phyloP scores from a whole-genome alignment of 2,113 vertebrate genomes.

The Syrmaticus mikado region DNA sequence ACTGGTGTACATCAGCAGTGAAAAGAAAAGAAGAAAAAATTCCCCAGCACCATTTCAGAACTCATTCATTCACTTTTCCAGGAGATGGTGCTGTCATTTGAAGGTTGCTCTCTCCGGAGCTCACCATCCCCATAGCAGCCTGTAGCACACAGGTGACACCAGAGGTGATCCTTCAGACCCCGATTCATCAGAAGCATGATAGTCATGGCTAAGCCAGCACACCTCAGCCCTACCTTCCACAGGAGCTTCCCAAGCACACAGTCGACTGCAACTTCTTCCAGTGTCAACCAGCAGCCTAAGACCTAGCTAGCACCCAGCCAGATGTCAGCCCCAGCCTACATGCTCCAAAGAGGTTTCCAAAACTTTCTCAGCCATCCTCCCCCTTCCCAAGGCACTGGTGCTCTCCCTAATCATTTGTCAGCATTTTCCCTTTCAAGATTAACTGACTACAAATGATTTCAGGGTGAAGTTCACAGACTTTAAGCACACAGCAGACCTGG shows the following conservation, averaged over 20 bases:
- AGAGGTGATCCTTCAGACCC: not conserved
- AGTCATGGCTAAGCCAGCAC: not conserved
- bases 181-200: not conserved
- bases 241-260: not conserved
- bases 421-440: not conserved
- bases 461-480: not conserved
- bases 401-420: not conserved
- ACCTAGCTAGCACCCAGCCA: not conserved
- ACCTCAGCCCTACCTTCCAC: not conserved
- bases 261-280: not conserved
- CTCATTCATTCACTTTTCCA: not conserved
- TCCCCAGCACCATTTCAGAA: not conserved
- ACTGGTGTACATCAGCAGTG: not conserved
- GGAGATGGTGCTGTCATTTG: not conserved
- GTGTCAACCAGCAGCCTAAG: accelerated
- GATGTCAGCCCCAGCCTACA: accelerated
- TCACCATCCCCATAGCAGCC: not conserved
- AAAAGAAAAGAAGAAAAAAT: not conserved
- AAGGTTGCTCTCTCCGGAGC: not conserved
- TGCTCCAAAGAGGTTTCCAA: not conserved
- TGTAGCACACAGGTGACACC: not conserved
- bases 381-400: not conserved
- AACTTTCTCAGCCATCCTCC: not conserved
- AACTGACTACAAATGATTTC: not conserved
- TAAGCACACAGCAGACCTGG: not conserved